Base-by-base conservation (phyloP, 2,797 vertebrate species). In the Heterohyrax brucei region DNA sequence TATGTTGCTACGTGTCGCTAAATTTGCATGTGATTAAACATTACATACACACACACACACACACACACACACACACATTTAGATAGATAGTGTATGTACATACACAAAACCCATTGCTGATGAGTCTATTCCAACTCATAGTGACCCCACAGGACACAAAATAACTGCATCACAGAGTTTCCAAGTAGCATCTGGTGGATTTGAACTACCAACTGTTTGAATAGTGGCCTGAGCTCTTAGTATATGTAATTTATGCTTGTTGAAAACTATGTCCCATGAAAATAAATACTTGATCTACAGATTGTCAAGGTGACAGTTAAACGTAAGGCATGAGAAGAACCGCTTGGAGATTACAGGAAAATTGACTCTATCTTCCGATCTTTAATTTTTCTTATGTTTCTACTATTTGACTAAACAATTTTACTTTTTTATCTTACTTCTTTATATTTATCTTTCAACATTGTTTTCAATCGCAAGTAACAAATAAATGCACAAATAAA, bases 381-480 rank as follows among this genome's bases (percentile, higher is more conserved):
- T 77, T 83, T 59, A 81, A 3, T 70, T 46, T 70, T n/a, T 75
- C 4, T 1, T 90, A 4, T 56, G 66, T 21, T 79, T 62, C 7
- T 0, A 77, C 6, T 9, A 92, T 68, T 92, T 84, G 39, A 84
- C 3, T 72, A 77, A 75, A 44, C 19, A 72, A 76, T 64, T 93
- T 84, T 53, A 83, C 83, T 59, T 77, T 50, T 66, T 68, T 50
- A 89, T 78, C 61, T 79, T 59, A 3, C 6, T 90, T 93, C 33
- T 75, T 76, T 76, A 56, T 75, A 62, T 72, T 0, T 44, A 33
- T 7, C 5, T 86, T 68, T 44, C n/a, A 82, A 92, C 85, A 44
- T 6, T 22, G 21, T 12, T 88, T 84, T 48, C 61, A 84, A 28
- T 16, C 64, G 75, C 75, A 91, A 85, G 62, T 21, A 46, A 73